Conservation (phyloP, 37 sponge, comb jelly and placozoan genomes). For the Mnemiopsis leidyi region DNA sequence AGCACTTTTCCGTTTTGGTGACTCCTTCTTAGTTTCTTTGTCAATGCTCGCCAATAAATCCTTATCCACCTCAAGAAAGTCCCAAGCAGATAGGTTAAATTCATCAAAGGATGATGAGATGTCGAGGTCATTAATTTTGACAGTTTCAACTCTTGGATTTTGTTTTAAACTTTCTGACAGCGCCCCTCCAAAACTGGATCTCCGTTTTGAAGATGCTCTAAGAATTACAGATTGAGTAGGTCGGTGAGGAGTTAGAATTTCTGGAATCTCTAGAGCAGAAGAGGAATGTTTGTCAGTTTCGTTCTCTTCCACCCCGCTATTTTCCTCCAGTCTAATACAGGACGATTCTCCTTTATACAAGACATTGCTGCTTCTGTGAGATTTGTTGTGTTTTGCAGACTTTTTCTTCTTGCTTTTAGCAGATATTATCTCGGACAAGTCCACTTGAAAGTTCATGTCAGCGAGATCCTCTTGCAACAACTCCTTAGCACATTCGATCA, state of each 20-base stretch:
- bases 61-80: constrained; percentile 30
- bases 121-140: not conserved
- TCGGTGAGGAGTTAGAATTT: constrained; percentile 36
- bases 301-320: not conserved
- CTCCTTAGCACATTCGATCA: constrained; percentile 81
- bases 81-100: constrained; percentile 33
- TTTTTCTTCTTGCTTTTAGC: not conserved
- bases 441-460: not conserved
- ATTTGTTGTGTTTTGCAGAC: not conserved
- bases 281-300: not conserved
- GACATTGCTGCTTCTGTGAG: not conserved
- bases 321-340: not conserved
- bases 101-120: constrained; percentile 19
- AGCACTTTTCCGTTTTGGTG: not conserved
- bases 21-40: not conserved
- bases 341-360: not conserved
- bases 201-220: not conserved
- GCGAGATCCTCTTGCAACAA: constrained; percentile 68
- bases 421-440: not conserved
- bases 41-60: not conserved
- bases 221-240: not conserved
- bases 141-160: not conserved
- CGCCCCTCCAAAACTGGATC: not conserved
- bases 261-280: constrained; percentile 11
- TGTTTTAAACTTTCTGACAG: not conserved